These are phyloP conservation scores for Flexamia atlantica DNA, from an alignment of 2,888 invertebrate species.

Conservation along the genomic window DNA sequence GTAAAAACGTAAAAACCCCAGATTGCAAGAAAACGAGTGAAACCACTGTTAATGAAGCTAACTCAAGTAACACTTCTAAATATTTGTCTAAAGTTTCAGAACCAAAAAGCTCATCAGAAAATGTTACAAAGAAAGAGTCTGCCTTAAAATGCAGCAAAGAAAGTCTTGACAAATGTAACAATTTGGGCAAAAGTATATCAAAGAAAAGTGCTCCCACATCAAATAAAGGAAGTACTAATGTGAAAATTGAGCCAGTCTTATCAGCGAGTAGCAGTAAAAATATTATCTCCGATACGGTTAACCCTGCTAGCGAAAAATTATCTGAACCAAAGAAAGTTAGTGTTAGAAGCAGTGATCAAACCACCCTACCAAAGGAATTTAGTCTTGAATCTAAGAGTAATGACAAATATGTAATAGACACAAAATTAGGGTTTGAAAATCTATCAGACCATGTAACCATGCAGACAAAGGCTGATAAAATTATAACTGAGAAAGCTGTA, in stretches of 20 bases:
- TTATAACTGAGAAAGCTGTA: not conserved
- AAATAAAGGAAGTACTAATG: not conserved
- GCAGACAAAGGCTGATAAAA: not conserved
- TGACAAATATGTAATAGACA: not conserved
- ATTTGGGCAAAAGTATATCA: not conserved
- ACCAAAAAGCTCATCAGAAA: not conserved
- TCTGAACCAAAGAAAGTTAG: not conserved
- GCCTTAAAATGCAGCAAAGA: not conserved
- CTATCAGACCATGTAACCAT: not conserved
- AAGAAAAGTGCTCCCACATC: not conserved
- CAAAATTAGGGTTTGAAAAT: not conserved
- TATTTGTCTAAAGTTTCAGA: not conserved
- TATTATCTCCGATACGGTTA: not conserved
- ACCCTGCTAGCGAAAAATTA: not conserved
- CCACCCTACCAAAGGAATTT: not conserved
- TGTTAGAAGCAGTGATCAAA: slow-evolving; percentile 2
- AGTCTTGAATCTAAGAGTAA: not conserved
- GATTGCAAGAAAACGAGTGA: not conserved
- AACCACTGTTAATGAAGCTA: not conserved
- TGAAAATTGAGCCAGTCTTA: not conserved
- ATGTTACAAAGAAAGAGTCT: not conserved
- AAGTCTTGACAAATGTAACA: not conserved
- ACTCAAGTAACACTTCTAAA: not conserved
- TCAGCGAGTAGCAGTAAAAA: not conserved
- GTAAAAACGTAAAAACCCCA: not conserved